Evolutionary conservation across 1,140 invertebrate species (phyloP).

Genomic region (fruit fly (Drosophila melanogaster)): DNA sequence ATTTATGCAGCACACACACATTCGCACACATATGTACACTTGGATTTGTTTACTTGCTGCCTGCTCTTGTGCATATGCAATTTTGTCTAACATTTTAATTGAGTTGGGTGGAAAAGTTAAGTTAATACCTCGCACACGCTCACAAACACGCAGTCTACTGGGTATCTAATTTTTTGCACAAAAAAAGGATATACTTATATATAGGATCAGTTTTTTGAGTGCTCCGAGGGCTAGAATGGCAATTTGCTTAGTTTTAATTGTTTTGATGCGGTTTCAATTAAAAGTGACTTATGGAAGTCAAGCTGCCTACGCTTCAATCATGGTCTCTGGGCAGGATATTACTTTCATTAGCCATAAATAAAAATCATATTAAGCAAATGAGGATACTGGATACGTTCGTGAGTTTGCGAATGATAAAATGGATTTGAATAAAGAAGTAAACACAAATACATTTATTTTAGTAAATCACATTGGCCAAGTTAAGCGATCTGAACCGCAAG

Average conservation of each 20-base stretch:
- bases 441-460: no score
- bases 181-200: slow-evolving; percentile 1
- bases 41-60: slow-evolving; percentile 45
- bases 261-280: slow-evolving; percentile 77
- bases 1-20: slow-evolving; percentile 67
- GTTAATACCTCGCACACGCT: slow-evolving; percentile 54
- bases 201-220: neutral
- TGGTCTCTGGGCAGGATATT: slow-evolving; percentile 27
- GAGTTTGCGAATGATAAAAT: no score
- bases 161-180: slow-evolving; percentile 7
- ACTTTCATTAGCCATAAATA: slow-evolving; percentile 46
- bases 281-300: slow-evolving; percentile 64
- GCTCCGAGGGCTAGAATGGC: neutral
- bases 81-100: slow-evolving; percentile 78
- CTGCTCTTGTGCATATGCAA: slow-evolving; percentile 70
- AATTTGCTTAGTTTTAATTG: slow-evolving; percentile 71
- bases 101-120: slow-evolving; percentile 77
- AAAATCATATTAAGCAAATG: no score
- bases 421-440: no score
- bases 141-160: slow-evolving; percentile 13
- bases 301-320: slow-evolving; percentile 15
- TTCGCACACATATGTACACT: slow-evolving; percentile 10
- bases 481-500: slow-evolving; percentile 14
- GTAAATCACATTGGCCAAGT: neutral
- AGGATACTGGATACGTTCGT: no score